Evolutionary conservation across 2,797 vertebrate genomes (phyloP).

Genomic region (Chelidonichthys spinosus): DNA sequence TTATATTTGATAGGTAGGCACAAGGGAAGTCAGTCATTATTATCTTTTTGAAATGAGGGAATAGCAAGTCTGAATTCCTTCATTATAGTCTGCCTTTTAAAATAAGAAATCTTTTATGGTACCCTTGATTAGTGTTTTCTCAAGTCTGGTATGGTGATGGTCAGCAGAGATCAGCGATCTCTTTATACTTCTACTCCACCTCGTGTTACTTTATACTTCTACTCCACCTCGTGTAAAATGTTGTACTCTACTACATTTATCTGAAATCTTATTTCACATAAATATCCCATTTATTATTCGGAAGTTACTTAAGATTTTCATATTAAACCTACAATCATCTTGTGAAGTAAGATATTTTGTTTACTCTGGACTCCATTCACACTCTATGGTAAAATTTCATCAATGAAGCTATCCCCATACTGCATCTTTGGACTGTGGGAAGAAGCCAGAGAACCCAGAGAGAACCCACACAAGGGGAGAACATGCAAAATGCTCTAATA

Average conservation of each 20-base stretch:
- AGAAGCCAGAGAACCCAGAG: no score
- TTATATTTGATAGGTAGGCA: constrained; percentile 47
- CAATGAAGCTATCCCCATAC: no score
- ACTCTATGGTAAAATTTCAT: no score
- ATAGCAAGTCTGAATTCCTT: background rate
- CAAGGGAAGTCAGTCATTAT: constrained; percentile 39
- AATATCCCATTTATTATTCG: no score
- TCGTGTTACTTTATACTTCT: background rate
- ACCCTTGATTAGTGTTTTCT: no score
- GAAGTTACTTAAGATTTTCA: background rate
- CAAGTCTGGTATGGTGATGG: background rate
- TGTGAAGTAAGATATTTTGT: background rate
- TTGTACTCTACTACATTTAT: background rate
- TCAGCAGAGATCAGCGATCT: constrained; percentile 1
- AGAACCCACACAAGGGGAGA: no score
- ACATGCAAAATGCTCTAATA: no score
- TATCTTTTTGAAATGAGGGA: constrained; percentile 18
- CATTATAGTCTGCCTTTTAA: background rate
- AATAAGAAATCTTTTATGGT: no score
- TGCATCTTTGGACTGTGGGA: no score
- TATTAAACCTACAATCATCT: background rate
- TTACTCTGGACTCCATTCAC: background rate
- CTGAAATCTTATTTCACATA: background rate
- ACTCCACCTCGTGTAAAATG: background rate
- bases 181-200: background rate